Evolutionary conservation across 2,888 invertebrate genomes (phyloP), one percentile per base, ranked within the genome.

Genomic region (Andrena trimmerana): DNA sequence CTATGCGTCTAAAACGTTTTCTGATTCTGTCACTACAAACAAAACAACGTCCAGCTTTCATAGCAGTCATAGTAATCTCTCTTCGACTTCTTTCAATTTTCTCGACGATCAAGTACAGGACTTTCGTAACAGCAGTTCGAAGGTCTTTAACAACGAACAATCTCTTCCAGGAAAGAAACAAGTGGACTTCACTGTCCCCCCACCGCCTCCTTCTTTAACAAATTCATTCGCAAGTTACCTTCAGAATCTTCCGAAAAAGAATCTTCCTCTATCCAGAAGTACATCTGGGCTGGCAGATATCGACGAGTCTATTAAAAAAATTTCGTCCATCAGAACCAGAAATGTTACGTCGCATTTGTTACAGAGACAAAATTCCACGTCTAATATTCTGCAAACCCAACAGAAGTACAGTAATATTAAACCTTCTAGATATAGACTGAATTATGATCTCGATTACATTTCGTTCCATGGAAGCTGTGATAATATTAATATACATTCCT

Each of bases 391-490:
- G n/a, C 92, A 93, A 80, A 90, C 85, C 75, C 90, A 91, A 59
- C 91, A 91, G 27, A 84, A 86, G 33, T 89, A 89, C 50, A 90
- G 84, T 27, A 90, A 89, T 83, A 85, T 90, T 63, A 90, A 91
- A 29, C 90, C 92, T 7, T 90, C 92, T 1, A 90, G 90, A 68
- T 92, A 93, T 78, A 91, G 92, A 78, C 85, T 93, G 27, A 93
- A 93, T 84, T 93, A 93, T 74, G 94, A 94, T 77, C 87, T 94
- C 33, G 92, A 93, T 88, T 93, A 92, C 65, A 82, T 93, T 66
- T 91, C 93, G 7, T 92, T 92, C 70, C 92, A 91, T 77, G 90
- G 90, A 31, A 92, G 92, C 85, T 92, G 91, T 57, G 93, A 94
- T 78, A 92, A 92, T 79, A 82, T 93, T 29, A 90, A 88, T 72